Percentiles rank a stretch among this genome's conserved stretches.
Conservation (phyloP, 2,113 vertebrate genomes). For the Cyprinus carpio region DNA sequence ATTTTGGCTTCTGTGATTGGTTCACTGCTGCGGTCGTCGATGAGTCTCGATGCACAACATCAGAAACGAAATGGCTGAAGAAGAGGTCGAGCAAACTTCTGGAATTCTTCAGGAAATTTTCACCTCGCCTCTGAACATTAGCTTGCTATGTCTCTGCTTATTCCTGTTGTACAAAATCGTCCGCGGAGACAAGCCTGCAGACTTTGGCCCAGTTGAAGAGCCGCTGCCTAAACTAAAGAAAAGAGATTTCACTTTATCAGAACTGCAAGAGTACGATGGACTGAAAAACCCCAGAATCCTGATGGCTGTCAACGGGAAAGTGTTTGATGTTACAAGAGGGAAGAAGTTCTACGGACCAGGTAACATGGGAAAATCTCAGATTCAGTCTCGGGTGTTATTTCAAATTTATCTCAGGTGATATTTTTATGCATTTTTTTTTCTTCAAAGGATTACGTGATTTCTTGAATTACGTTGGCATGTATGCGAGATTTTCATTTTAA, state of each 20-base stretch:
- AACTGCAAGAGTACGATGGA: slow-evolving; percentile 86
- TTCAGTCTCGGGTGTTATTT: not conserved
- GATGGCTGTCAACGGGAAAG: slow-evolving; percentile 92
- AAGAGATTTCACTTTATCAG: slow-evolving; percentile 84
- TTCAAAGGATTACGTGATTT: not conserved
- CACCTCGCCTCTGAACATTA: slow-evolving; percentile 89
- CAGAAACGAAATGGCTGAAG: slow-evolving; percentile 74
- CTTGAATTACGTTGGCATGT: not conserved
- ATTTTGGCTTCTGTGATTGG: slow-evolving; percentile 47
- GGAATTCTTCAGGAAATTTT: slow-evolving; percentile 88
- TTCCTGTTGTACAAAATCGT: slow-evolving; percentile 92
- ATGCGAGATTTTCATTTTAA: not conserved
- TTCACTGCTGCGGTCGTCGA: not conserved
- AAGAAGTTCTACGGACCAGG: slow-evolving; percentile 95
- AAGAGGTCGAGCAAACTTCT: slow-evolving; percentile 70
- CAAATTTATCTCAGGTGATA: not conserved
- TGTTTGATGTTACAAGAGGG: slow-evolving; percentile 92
- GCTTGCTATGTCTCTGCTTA: slow-evolving; percentile 86
- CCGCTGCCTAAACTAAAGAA: slow-evolving; percentile 83
- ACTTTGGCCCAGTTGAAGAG: slow-evolving; percentile 68
- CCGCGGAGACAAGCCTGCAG: slow-evolving; percentile 81
- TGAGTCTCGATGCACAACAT: not conserved
- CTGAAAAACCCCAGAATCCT: slow-evolving; percentile 83
- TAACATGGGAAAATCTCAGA: slow-evolving; percentile 56
- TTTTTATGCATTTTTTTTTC: not conserved